Base-by-base conservation (phyloP, 2,888 invertebrate species). In the Spilarctia lutea region DNA sequence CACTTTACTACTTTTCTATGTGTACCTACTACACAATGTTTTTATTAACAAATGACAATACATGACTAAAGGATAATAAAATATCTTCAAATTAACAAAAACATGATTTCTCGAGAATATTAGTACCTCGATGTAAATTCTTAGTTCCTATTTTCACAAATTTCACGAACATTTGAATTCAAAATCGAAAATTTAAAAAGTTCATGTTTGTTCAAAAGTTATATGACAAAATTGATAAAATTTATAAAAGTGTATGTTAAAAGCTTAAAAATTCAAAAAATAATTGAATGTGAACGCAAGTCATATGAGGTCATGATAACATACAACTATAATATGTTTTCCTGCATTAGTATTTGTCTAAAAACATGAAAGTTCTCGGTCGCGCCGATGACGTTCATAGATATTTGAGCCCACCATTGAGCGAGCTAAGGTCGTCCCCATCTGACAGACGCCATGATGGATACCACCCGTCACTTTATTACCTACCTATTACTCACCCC, bases 391-490 rank as follows among this genome's bases (percentile, higher is more conserved):
- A 42, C 27, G 20, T 63, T 71, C 63, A 27, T 30, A 24, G 56
- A 70, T 27, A 45, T 24, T 42, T 45, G 39, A 45, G 35, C n/a
- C 71, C 16, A 66, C 45, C 42, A 65, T 48, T 45, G 30, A 30
- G 42, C 33, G n/a, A 33, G 18, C 30, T 20, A 69, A 69, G 33
- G 6, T n/a, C 83, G 81, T 56, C 74, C 79, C 83, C 78, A 69
- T 18, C 86, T 45, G 42, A 71, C 91, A 86, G 85, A 85, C 82
- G 80, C 85, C 81, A 88, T 91, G 92, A 92, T 90, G 89, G 86
- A 93, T 88, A 90, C 87, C 88, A 87, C 83, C 82, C 86, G 85
- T 85, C 87, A 86, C 83, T 90, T 90, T 91, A 90, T 91, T 87
- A 87, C 88, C 85, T 86, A 88, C 88, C 89, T 89, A 89, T 87